These are phyloP conservation scores for Lepilemur ruficaudatus DNA, from an alignment of 2,797 vertebrate genomes.

Conservation along the genomic window DNA sequence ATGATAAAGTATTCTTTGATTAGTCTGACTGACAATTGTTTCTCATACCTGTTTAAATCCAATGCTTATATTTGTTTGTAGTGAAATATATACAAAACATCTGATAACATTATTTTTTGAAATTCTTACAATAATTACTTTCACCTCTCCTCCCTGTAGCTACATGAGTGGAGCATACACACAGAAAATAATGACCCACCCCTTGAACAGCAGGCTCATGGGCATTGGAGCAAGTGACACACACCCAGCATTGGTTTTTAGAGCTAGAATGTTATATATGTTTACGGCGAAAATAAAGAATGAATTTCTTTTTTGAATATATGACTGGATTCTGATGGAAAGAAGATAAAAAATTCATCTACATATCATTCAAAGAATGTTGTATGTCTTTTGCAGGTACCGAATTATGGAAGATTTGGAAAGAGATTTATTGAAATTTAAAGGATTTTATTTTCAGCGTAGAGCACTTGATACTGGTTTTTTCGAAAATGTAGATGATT, in stretches of 20 bases:
- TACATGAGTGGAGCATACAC: no score
- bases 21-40: background rate
- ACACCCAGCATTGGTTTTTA: background rate
- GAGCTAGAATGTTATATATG: background rate
- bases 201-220: background rate
- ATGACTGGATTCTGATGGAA: no score
- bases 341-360: no score
- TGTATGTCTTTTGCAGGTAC: background rate
- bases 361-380: background rate
- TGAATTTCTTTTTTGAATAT: no score
- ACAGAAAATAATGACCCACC: background rate
- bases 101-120: background rate
- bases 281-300: background rate
- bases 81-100: background rate
- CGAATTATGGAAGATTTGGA: background rate
- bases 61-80: background rate
- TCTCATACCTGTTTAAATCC: background rate
- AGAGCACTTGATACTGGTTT: accelerated
- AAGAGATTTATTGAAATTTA: background rate
- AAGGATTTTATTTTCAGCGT: constrained; percentile 7
- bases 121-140: no score
- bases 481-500: constrained; percentile 61
- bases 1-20: background rate
- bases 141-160: background rate
- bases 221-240: background rate